Base-by-base conservation (phyloP, 2,113 vertebrate species). In the Lophius piscatorius region DNA sequence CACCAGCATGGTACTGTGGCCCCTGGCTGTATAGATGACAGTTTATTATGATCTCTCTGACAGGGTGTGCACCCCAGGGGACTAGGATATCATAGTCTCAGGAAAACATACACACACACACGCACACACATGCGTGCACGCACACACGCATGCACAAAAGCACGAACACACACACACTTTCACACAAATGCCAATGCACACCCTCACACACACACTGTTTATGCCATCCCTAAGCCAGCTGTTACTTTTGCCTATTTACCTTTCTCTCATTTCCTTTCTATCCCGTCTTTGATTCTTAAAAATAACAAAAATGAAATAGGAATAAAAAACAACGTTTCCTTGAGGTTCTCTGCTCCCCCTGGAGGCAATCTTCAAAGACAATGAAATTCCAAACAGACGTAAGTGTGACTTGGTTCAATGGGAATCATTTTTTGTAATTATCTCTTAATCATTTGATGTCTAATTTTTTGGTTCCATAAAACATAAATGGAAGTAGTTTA, bases 1-100 rank as follows among this genome's bases (percentile, higher is more conserved):
- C 34, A 76, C 66, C 78, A 80, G 70, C 72, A 48, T 67, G 74
- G 68, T 81, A 76, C 75, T 81, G 66, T 76, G 62, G 72, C 74
- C 80, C 75, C 74, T 77, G 79, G 79, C 82, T 73, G 75, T 84
- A 78, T 66, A 71, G 50, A 78, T 90, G 87, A 88, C 86, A 86
- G 83, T 83, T 88, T 88, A 87, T 89, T 89, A 82, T 90, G 88
- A 89, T 89, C 85, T 85, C 74, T 84, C 67, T 90, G 88, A 89
- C 86, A 87, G 80, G 63, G 76, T 76, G 76, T 78, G 56, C 56
- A 83, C 76, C 77, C 84, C 40, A 40, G 63, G 81, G 84, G 70
- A n/a, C n/a, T n/a, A n/a, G n/a, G n/a, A 63, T 9, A 63, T 68
- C 79, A 62, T 74, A 73, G 68, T 23, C 50, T 44, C 64, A 45